Evolutionary conservation across 2,113 vertebrate species (phyloP).

Genomic region (Mirza zaza): DNA sequence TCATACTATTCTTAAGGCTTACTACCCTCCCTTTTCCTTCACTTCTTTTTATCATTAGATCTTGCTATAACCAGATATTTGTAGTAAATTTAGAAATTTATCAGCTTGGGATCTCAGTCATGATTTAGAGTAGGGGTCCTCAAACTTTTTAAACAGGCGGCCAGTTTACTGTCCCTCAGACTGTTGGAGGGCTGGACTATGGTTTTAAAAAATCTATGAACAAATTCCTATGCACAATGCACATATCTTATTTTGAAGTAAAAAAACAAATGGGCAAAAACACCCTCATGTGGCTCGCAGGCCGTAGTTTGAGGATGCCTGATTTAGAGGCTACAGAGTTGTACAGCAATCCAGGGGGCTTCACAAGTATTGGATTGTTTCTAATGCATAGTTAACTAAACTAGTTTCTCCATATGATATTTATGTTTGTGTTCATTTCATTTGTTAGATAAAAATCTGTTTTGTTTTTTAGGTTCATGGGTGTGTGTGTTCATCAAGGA

Average conservation of each 20-base stretch:
- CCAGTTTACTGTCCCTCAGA: no score
- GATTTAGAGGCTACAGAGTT: background rate
- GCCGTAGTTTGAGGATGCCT: no score
- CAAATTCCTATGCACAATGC: no score
- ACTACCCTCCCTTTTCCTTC: background rate
- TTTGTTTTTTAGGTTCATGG: constrained; percentile 93
- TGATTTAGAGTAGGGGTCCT: background rate
- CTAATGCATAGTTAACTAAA: constrained; percentile 4
- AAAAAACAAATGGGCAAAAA: no score
- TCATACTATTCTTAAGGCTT: constrained; percentile 27
- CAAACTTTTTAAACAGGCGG: no score
- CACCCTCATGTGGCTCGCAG: no score
- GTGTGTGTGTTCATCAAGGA: constrained; percentile 98
- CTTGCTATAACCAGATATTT: background rate
- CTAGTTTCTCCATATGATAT: constrained; percentile 26
- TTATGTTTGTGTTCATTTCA: constrained; percentile 48
- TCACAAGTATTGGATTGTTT: constrained; percentile 22
- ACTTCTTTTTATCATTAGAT: background rate
- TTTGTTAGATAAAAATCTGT: constrained; percentile 57
- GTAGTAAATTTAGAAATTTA: constrained; percentile 53
- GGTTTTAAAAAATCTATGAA: no score
- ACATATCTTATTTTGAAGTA: no score
- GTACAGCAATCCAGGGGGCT: background rate
- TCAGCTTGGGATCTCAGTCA: background rate
- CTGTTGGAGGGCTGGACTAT: no score